phyloP scores from a whole-genome alignment of 2,113 vertebrate genomes.

The Collichthys lucidus region DNA sequence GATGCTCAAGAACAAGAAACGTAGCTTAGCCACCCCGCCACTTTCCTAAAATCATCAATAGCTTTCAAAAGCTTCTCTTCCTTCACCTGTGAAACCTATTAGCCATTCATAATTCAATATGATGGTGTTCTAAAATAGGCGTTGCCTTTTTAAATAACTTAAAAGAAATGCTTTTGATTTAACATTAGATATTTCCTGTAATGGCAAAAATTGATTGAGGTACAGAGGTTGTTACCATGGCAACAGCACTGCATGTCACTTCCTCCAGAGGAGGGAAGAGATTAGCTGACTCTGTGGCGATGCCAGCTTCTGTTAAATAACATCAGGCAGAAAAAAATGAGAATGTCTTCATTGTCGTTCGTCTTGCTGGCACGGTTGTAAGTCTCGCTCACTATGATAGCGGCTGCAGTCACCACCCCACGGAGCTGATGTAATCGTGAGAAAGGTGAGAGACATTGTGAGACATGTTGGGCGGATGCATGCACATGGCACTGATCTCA shows the following conservation, averaged over 20 bases:
- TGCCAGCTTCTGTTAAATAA: conserved; percentile 38
- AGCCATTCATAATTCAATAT: not conserved
- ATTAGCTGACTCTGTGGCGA: conserved; percentile 23
- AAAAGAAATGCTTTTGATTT: not conserved
- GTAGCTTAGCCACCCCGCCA: not conserved
- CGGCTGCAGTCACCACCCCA: conserved; percentile 15
- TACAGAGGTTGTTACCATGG: conserved; percentile 68
- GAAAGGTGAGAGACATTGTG: conserved; percentile 58
- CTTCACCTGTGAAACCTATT: not conserved
- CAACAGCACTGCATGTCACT: conserved; percentile 61
- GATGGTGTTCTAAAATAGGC: not conserved
- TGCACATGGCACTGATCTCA: conserved; percentile 57
- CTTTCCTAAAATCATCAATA: not conserved
- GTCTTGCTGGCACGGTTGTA: conserved; percentile 1
- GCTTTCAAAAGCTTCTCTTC: not conserved
- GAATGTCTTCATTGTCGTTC: conserved; percentile 48
- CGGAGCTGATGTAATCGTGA: conserved; percentile 60
- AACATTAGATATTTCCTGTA: not conserved
- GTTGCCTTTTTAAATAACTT: not conserved
- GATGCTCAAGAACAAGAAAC: not conserved
- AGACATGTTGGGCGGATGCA: conserved; percentile 26
- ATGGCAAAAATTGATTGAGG: not conserved
- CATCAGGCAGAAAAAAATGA: conserved; percentile 25
- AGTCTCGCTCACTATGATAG: not conserved
- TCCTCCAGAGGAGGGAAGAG: conserved; percentile 17